These are phyloP conservation scores for Mirounga angustirostris DNA, from an alignment of 2,113 vertebrate species.

Conservation along the genomic window DNA sequence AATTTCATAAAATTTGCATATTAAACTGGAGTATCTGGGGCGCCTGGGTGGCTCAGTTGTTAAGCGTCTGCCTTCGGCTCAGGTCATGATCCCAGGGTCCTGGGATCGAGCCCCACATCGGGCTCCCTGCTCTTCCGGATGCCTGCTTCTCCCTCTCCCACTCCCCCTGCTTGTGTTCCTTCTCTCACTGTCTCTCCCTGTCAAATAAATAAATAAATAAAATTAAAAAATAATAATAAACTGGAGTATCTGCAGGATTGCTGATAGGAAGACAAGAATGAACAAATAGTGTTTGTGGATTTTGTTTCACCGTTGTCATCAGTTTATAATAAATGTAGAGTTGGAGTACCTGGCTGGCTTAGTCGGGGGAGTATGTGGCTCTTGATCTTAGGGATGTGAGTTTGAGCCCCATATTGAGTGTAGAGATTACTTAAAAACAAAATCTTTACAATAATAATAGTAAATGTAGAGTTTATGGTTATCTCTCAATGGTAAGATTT, in stretches of 20 bases:
- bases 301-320: not conserved
- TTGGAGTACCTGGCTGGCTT: not conserved
- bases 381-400: not conserved
- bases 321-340: conserved; percentile 7
- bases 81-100: no score
- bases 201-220: no score
- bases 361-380: not conserved
- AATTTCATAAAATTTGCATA: not conserved
- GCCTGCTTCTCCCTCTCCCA: no score
- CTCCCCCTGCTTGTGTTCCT: no score
- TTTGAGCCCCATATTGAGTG: not conserved
- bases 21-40: not conserved
- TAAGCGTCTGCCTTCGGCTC: no score
- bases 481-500: not conserved
- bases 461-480: not conserved
- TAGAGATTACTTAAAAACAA: not conserved
- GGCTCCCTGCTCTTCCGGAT: no score
- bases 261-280: not conserved
- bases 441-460: not conserved
- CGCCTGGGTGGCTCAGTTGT: no score
- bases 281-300: conserved; percentile 1
- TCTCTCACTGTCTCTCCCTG: no score
- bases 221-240: not conserved
- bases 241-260: not conserved
- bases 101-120: no score